These are phyloP conservation scores for Elgaria multicarinata DNA, from an alignment of 2,113 vertebrate species.

Conservation along the genomic window DNA sequence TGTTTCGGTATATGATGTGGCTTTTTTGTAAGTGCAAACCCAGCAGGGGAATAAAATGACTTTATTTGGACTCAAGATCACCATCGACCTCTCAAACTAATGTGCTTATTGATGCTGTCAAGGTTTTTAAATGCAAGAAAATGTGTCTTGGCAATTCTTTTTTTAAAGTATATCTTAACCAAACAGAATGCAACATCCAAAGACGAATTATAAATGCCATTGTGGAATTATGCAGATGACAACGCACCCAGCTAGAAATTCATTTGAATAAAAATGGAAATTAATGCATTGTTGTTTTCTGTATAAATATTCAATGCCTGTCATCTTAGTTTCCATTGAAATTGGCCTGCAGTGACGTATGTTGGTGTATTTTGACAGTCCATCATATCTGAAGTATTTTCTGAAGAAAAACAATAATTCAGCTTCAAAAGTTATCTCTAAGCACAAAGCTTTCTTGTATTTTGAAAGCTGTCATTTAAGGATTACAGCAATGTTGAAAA, in stretches of 20 bases:
- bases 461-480: conserved; percentile 8
- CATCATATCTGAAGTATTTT: conserved; percentile 4
- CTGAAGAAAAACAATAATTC: conserved; percentile 23
- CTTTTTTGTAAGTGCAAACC: neutral
- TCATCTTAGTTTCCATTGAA: conserved; percentile 10
- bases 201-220: conserved; percentile 4
- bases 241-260: conserved; percentile 2
- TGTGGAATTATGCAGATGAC: conserved; percentile 27
- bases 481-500: conserved; percentile 4
- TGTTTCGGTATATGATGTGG: rapidly evolving
- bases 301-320: conserved; percentile 25
- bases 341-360: conserved; percentile 1
- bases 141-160: conserved; percentile 4
- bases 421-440: conserved; percentile 38
- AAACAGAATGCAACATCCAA: neutral
- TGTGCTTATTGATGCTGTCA: neutral
- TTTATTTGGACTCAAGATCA: conserved; percentile 13
- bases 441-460: conserved; percentile 6
- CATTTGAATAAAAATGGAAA: conserved; percentile 41
- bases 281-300: conserved; percentile 22
- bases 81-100: neutral
- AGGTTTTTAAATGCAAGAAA: neutral
- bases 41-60: neutral
- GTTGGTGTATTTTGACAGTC: conserved; percentile 14
- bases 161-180: neutral